These are phyloP conservation scores for Noctua pronuba DNA, from an alignment of 2,888 invertebrate genomes.

Conservation along the genomic window DNA sequence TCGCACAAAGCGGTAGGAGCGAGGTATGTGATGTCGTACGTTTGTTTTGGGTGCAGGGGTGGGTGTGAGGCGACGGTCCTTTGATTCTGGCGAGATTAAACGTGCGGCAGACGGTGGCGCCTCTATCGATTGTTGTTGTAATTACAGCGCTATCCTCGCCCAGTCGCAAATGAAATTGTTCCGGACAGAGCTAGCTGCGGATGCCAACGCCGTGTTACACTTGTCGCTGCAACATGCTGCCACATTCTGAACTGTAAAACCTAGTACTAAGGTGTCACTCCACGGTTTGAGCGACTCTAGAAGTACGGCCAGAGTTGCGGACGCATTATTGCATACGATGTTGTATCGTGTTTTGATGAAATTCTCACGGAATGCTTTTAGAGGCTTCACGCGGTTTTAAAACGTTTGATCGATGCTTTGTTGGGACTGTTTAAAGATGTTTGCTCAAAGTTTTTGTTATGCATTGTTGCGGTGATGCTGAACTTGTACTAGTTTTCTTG, in stretches of 20 bases:
- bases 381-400: constrained; percentile 62
- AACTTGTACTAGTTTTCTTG: constrained; percentile 5
- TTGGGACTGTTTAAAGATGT: constrained; percentile 6
- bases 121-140: constrained; percentile 91
- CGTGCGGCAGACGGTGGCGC: constrained; percentile 91
- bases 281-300: constrained; percentile 30
- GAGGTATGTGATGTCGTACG: constrained; percentile 67
- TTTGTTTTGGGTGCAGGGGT: constrained; percentile 77
- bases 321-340: constrained; percentile 75
- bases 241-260: constrained; percentile 79
- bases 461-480: constrained; percentile 3
- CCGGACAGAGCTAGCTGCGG: constrained; percentile 88
- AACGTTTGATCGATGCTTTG: constrained; percentile 47
- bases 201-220: constrained; percentile 86
- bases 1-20: constrained; percentile 28
- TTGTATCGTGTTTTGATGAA: constrained; percentile 76
- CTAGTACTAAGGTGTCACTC: constrained; percentile 64
- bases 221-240: constrained; percentile 72
- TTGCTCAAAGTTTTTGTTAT: constrained; percentile 16
- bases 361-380: constrained; percentile 76
- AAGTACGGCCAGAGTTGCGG: constrained; percentile 58
- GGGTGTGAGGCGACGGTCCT: constrained; percentile 89
- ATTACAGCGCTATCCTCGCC: constrained; percentile 90
- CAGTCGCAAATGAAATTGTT: constrained; percentile 91
- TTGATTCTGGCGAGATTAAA: constrained; percentile 90